A percentile compares a stretch with the other conserved stretches of the same genome.
Conservation (phyloP, 2,113 vertebrate species). For the Gallinago media region DNA sequence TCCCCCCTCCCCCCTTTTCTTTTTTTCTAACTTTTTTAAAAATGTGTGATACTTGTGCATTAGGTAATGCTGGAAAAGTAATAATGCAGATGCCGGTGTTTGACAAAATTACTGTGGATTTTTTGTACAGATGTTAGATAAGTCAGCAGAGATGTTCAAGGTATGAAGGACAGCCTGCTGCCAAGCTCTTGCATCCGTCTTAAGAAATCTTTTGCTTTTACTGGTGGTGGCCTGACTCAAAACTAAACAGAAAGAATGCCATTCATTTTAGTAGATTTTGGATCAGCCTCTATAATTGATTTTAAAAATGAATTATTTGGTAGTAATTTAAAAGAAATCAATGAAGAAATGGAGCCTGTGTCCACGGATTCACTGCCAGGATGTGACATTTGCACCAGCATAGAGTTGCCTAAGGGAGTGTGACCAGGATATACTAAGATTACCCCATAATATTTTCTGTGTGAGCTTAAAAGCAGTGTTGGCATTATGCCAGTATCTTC, state of each 20-base stretch:
- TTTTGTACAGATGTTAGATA: not conserved
- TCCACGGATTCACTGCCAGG: conserved; percentile 8
- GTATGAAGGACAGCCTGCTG: not conserved
- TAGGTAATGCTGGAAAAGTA: not conserved
- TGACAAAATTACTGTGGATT: not conserved
- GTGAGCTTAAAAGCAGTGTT: conserved; percentile 50
- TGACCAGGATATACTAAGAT: conserved; percentile 52
- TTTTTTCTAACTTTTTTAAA: not conserved
- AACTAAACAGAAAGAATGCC: not conserved
- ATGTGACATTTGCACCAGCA: conserved; percentile 20
- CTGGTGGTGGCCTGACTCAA: not conserved
- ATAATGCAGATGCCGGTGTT: not conserved
- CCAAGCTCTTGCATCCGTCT: not conserved
- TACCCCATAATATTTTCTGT: conserved; percentile 40
- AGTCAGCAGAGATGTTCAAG: not conserved
- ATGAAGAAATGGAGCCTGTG: not conserved
- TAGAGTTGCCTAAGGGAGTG: not conserved
- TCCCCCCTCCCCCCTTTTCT: accelerated
- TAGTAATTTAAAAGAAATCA: conserved; percentile 22
- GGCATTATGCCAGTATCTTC: not conserved
- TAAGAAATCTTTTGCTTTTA: not conserved
- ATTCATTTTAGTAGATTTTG: conserved; percentile 12
- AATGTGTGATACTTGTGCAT: not conserved
- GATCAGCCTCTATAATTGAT: not conserved
- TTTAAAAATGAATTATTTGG: not conserved